phyloP scores from a whole-genome alignment of 2,797 vertebrate genomes.

The Acestrorhynchus altus region DNA sequence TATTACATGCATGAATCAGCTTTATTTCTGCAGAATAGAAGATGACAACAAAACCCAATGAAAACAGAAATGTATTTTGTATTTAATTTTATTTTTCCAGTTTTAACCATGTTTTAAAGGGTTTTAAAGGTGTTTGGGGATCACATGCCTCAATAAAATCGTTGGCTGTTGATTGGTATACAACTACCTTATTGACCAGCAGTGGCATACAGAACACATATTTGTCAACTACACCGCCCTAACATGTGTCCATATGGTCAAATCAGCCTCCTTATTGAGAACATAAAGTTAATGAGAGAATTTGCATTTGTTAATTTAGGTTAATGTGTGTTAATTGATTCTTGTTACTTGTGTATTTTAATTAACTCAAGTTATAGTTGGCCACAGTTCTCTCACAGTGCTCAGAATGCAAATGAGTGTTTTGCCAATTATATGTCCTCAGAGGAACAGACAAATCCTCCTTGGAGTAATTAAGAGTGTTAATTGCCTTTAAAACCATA shows the following conservation, averaged over 20 bases:
- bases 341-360: conserved; percentile 77
- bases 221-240: conserved; percentile 61
- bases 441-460: conserved; percentile 80
- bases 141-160: neutral
- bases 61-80: no score
- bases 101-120: neutral
- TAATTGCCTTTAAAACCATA: conserved; percentile 84
- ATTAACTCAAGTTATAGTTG: conserved; percentile 66
- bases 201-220: conserved; percentile 36
- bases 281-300: conserved; percentile 80
- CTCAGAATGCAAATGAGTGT: conserved; percentile 76
- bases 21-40: neutral
- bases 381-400: conserved; percentile 54
- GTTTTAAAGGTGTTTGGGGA: no score
- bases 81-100: neutral
- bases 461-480: conserved; percentile 80
- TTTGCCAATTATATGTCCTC: conserved; percentile 78
- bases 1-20: conserved; percentile 7
- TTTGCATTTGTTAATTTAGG: conserved; percentile 87
- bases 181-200: conserved; percentile 28
- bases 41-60: neutral
- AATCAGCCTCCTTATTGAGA: conserved; percentile 70
- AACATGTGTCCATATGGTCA: conserved; percentile 67
- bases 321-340: conserved; percentile 88
- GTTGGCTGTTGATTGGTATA: conserved; percentile 11